These are phyloP conservation scores for Mormyrops attenuatus DNA, from an alignment of 2,797 vertebrate species.

Conservation along the genomic window DNA sequence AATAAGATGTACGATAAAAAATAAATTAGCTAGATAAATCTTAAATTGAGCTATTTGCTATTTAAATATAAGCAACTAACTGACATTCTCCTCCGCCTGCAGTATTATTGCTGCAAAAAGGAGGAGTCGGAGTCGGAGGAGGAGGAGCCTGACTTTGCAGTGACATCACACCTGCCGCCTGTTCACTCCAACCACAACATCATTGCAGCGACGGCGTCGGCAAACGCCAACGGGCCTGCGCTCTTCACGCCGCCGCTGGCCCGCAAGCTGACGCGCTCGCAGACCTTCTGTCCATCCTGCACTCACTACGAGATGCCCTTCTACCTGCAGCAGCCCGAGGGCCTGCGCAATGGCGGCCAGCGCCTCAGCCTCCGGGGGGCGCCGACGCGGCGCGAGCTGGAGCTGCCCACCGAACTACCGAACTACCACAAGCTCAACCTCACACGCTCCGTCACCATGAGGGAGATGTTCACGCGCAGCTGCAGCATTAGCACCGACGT, in stretches of 20 bases:
- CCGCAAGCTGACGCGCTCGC: constrained; percentile 70
- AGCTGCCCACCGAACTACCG: constrained; percentile 63
- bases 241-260: constrained; percentile 74
- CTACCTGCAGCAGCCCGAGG: constrained; percentile 85
- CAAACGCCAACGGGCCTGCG: constrained; percentile 77
- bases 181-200: constrained; percentile 87
- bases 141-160: constrained; percentile 95
- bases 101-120: constrained; percentile 99
- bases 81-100: constrained; percentile 9
- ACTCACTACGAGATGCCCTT: constrained; percentile 83
- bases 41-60: neutral
- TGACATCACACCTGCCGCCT: constrained; percentile 80
- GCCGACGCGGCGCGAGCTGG: constrained; percentile 80
- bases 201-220: constrained; percentile 68
- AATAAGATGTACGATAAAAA: neutral
- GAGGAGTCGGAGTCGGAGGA: constrained; percentile 93
- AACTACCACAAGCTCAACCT: constrained; percentile 84
- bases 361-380: constrained; percentile 50
- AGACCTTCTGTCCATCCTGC: constrained; percentile 80
- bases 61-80: neutral
- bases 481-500: constrained; percentile 96
- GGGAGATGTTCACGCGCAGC: constrained; percentile 88
- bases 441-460: constrained; percentile 85
- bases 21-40: neutral
- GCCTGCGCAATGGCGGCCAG: constrained; percentile 80